Base-by-base conservation (phyloP, 2,797 vertebrate genomes). In the Enteromius afrohamiltoni region DNA sequence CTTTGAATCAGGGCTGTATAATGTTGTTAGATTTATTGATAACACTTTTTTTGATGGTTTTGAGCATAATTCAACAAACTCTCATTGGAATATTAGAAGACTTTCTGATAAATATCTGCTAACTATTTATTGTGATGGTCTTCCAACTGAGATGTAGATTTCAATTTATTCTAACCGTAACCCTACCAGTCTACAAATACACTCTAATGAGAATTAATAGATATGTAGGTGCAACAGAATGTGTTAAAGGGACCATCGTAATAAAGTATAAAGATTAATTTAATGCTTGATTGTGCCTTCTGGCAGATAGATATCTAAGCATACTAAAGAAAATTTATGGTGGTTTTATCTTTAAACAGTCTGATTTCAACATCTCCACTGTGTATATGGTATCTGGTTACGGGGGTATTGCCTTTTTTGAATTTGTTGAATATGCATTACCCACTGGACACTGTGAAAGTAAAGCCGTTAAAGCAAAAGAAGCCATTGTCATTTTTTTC, bases 401-500 rank as follows among this genome's bases (percentile, higher is more conserved):
- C 62, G 34, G 47, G 42, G 42, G 14, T 26, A 76, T 64, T 70
- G 29, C 14, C 70, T 69, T 65, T 45, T 11, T 45, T 45, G 10
- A 45, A 13, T 60, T 60, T 23, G 5, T 19, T 77, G 58, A 80
- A 85, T 80, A 85, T 73, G 73, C 58, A 85, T 78, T 73, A 83
- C 51, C 64, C 34, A 14, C 19, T 16, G 45, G 78, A 68, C 29
- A 10, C 34, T 76, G 29, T 49, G 16, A 76, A 53, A 79, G 37
- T 51, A n/a, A 67, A 77, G 37, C 77, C 64, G 42, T 65, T 73
- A 68, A 69, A 58, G 17, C 31, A 40, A 37, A 69, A 9, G 6
- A 79, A 80, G 83, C 42, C 21, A 29, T 31, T 45, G 29, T 49
- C 29, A 67, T 67, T 75, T 10, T 9, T 29, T 77, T 21, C 60